These are phyloP conservation scores for Pristis pectinata DNA, from an alignment of 2,797 vertebrate genomes.

Conservation along the genomic window DNA sequence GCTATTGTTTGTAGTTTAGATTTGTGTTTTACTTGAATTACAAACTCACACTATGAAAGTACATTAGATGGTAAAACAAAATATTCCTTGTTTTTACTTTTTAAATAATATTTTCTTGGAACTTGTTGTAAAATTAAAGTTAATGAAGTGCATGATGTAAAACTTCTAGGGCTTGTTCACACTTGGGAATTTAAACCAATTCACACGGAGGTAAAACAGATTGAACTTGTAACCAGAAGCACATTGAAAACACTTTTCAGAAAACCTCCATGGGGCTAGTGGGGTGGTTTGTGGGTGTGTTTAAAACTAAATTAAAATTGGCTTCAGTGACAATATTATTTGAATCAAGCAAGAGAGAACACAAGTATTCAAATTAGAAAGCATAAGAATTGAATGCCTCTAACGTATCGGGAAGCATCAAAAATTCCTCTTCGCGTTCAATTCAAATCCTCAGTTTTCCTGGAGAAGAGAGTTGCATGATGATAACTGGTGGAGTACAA, in stretches of 20 bases:
- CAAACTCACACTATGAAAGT: background rate
- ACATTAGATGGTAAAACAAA: background rate
- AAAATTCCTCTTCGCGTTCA: background rate
- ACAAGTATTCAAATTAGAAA: background rate
- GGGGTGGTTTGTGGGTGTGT: background rate
- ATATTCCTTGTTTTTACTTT: background rate
- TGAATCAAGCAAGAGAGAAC: background rate
- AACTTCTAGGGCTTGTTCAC: conserved; percentile 1
- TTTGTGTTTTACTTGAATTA: background rate
- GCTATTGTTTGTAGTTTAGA: background rate
- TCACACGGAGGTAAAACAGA: conserved; percentile 17
- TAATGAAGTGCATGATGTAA: background rate
- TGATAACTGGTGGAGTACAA: background rate
- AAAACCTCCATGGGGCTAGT: background rate
- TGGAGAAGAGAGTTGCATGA: background rate
- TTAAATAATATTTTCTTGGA: background rate
- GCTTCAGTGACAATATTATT: background rate
- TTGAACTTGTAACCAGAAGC: conserved; percentile 27
- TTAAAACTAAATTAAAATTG: conserved; percentile 30
- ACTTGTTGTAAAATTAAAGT: too few species aligned
- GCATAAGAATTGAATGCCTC: background rate
- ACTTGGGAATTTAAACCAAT: background rate
- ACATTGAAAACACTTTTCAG: conserved; percentile 29
- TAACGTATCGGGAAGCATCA: background rate
- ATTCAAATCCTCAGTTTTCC: background rate